These are phyloP conservation scores for Metallyticus violacea DNA, from an alignment of 2,888 invertebrate genomes.

Conservation along the genomic window DNA sequence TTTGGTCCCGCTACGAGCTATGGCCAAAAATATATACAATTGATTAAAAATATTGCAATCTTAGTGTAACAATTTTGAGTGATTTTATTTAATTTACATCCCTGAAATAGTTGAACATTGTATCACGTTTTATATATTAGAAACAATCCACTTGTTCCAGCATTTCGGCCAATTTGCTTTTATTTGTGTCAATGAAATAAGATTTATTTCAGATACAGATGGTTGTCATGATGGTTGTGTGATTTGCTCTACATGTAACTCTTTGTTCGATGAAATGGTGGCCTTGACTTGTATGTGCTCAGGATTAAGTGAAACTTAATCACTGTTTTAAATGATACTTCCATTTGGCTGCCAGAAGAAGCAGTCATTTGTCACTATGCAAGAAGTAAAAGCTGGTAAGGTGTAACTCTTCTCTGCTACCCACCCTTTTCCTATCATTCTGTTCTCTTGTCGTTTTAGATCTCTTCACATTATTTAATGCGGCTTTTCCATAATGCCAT, in stretches of 20 bases:
- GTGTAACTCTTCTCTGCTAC: neutral
- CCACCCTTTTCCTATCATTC: neutral
- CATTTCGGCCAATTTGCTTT: too few relatives aligned
- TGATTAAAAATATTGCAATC: too few relatives aligned
- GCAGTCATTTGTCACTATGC: neutral
- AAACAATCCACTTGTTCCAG: too few relatives aligned
- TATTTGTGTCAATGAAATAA: too few relatives aligned
- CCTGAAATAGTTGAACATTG: too few relatives aligned
- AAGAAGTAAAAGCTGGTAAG: neutral
- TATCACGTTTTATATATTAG: too few relatives aligned
- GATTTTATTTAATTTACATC: too few relatives aligned
- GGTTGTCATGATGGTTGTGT: slow-evolving; percentile 43
- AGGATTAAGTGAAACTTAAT: neutral
- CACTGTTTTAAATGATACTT: neutral
- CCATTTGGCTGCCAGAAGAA: neutral
- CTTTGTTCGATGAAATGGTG: neutral
- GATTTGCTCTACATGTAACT: slow-evolving; percentile 1
- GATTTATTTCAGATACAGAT: too few relatives aligned
- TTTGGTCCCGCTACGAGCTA: too few relatives aligned
- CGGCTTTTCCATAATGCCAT: neutral
- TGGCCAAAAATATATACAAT: too few relatives aligned
- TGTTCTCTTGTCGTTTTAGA: neutral
- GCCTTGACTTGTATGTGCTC: neutral
- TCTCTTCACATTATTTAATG: neutral
- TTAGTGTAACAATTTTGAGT: too few relatives aligned